Conservation (phyloP, 2,797 vertebrate genomes). For the Schizopygopsis malacanthus region DNA sequence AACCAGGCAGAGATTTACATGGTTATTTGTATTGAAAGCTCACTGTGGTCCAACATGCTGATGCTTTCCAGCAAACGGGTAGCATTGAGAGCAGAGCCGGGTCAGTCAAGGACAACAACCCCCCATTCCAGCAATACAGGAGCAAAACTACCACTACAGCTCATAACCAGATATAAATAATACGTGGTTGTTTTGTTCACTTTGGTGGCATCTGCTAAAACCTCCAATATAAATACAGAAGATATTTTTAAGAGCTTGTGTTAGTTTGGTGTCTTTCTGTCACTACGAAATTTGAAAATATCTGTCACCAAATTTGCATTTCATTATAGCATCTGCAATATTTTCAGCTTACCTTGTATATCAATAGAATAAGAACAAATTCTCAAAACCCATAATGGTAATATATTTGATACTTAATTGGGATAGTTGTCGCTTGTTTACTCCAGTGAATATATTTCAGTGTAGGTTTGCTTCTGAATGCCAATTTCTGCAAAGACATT, state of each 20-base stretch:
- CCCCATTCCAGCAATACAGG: constrained; percentile 66
- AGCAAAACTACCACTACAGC: constrained; percentile 61
- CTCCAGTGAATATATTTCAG: background rate
- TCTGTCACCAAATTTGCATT: constrained; percentile 38
- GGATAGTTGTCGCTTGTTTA: constrained; percentile 1
- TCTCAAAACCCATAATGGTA: background rate
- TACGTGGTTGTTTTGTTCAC: constrained; percentile 53
- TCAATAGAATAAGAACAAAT: background rate
- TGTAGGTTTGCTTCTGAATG: background rate
- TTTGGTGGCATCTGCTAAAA: constrained; percentile 56
- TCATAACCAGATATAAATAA: constrained; percentile 57
- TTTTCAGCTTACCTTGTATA: constrained; percentile 1
- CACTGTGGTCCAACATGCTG: constrained; percentile 67
- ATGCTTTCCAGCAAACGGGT: constrained; percentile 32
- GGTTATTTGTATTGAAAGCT: constrained; percentile 71
- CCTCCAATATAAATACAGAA: constrained; percentile 64
- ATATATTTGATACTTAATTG: constrained; percentile 12
- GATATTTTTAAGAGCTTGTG: constrained; percentile 34
- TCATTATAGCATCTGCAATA: constrained; percentile 38
- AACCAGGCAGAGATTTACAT: constrained; percentile 69
- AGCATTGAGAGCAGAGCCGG: constrained; percentile 54
- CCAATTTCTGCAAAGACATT: background rate
- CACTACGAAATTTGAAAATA: constrained; percentile 8
- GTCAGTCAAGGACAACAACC: constrained; percentile 73
- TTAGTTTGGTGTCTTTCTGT: constrained; percentile 38